Evolutionary conservation across 2,888 invertebrate genomes (phyloP).

Genomic region (Smittia sp.): DNA sequence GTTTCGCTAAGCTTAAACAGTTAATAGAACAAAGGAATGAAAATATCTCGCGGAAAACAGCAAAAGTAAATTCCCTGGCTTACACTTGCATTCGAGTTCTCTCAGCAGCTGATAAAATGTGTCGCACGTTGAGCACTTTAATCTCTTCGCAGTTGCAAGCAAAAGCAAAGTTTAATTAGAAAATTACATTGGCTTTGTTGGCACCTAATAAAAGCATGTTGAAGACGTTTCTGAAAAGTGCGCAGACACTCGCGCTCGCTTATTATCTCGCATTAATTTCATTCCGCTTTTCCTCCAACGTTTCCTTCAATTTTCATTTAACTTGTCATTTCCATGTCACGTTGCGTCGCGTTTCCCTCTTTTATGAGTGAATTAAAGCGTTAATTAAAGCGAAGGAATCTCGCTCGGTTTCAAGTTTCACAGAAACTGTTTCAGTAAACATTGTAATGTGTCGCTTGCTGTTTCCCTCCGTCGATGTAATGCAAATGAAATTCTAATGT

Average conservation of each 20-base stretch:
- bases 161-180: not conserved
- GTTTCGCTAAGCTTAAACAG: too few species aligned
- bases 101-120: not conserved
- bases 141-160: not conserved
- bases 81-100: not conserved
- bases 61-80: conserved; percentile 1
- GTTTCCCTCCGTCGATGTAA: not conserved
- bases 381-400: conserved; percentile 3
- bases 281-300: not conserved
- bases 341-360: not conserved
- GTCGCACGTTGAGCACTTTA: not conserved
- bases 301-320: conserved; percentile 3
- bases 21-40: not conserved
- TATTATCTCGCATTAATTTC: not conserved
- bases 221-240: not conserved
- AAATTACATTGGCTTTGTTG: not conserved
- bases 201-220: not conserved
- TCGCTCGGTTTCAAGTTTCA: not conserved
- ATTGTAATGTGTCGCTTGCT: not conserved
- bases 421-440: not conserved
- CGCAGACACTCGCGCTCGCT: not conserved
- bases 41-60: not conserved
- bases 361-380: not conserved
- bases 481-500: conserved; percentile 4
- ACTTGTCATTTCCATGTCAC: conserved; percentile 4